These are phyloP conservation scores for Intellagama lesueurii DNA, from an alignment of 2,797 vertebrate genomes.

Conservation along the genomic window DNA sequence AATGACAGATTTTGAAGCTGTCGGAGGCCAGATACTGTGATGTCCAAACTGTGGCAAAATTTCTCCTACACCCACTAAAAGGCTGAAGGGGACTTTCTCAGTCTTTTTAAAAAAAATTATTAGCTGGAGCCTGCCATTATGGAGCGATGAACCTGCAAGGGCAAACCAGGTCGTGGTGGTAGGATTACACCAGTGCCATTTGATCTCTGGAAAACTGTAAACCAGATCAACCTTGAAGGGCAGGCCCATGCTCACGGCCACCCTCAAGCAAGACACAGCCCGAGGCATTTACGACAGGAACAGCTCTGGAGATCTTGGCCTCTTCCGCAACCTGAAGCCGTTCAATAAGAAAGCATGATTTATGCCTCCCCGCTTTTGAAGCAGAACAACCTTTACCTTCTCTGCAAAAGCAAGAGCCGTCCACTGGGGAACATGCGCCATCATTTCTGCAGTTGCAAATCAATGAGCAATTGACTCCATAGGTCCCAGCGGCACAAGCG, in stretches of 20 bases:
- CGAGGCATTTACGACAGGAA: background rate
- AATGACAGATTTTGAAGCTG: too few relatives aligned
- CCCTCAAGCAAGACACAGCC: too few relatives aligned
- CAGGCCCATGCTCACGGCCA: background rate
- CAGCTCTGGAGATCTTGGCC: background rate
- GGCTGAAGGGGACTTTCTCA: too few relatives aligned
- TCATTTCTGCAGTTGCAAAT: constrained; percentile 90
- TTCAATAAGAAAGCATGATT: background rate
- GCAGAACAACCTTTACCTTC: constrained; percentile 85
- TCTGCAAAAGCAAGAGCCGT: constrained; percentile 94
- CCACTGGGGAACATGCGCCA: constrained; percentile 87
- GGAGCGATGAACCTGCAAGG: background rate
- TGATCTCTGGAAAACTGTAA: background rate
- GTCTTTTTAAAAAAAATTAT: too few relatives aligned
- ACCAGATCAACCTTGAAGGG: background rate
- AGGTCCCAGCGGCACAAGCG: constrained; percentile 86
- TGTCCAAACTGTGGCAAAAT: too few relatives aligned
- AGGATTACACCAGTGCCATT: background rate
- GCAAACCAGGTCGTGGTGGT: background rate
- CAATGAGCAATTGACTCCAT: constrained; percentile 90
- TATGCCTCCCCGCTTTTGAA: background rate
- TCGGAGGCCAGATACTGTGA: too few relatives aligned
- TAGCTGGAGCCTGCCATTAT: background rate
- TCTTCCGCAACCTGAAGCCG: background rate
- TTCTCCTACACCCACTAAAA: too few relatives aligned